phyloP scores from a whole-genome alignment of 2,797 vertebrate species.

The Scarus forsteni region DNA sequence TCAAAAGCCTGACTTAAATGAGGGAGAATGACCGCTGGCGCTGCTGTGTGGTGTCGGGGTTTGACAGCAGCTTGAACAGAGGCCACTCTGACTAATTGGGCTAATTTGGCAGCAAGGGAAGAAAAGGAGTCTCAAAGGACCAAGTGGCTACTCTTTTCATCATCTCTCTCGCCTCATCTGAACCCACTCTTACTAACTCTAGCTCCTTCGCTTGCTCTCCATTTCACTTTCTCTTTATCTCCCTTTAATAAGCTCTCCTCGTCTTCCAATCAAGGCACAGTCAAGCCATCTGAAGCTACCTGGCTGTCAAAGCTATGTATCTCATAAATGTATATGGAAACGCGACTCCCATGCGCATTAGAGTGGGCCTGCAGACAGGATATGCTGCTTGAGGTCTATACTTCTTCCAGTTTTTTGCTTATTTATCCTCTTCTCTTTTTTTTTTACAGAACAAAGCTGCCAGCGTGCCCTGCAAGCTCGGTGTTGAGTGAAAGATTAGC shows the following conservation, averaged over 20 bases:
- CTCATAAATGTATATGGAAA: conserved; percentile 43
- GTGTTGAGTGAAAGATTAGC: conserved; percentile 81
- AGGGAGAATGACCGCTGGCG: conserved; percentile 83
- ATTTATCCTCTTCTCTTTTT: conserved; percentile 59
- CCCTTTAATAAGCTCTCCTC: conserved; percentile 64
- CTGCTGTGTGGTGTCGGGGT: conserved; percentile 70
- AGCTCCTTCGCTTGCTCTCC: conserved; percentile 43
- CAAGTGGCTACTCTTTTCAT: conserved; percentile 83
- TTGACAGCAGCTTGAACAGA: conserved; percentile 82
- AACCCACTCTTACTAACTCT: conserved; percentile 65
- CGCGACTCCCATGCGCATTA: conserved; percentile 19
- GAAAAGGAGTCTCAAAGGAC: conserved; percentile 80
- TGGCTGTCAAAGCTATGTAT: conserved; percentile 52
- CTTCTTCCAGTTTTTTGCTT: conserved; percentile 42
- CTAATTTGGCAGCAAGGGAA: conserved; percentile 84
- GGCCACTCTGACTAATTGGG: conserved; percentile 86
- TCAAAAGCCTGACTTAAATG: conserved; percentile 81
- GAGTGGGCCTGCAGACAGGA: conserved; percentile 45
- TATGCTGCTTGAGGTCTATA: conserved; percentile 29
- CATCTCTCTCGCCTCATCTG: conserved; percentile 78
- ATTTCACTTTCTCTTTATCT: conserved; percentile 70
- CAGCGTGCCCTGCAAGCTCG: conserved; percentile 69
- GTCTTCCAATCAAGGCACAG: conserved; percentile 69
- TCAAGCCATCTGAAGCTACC: conserved; percentile 67
- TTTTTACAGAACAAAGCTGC: conserved; percentile 56